These are phyloP conservation scores for Dyspetes luteomarginatus DNA, from an alignment of 2,888 invertebrate genomes.

Conservation along the genomic window DNA sequence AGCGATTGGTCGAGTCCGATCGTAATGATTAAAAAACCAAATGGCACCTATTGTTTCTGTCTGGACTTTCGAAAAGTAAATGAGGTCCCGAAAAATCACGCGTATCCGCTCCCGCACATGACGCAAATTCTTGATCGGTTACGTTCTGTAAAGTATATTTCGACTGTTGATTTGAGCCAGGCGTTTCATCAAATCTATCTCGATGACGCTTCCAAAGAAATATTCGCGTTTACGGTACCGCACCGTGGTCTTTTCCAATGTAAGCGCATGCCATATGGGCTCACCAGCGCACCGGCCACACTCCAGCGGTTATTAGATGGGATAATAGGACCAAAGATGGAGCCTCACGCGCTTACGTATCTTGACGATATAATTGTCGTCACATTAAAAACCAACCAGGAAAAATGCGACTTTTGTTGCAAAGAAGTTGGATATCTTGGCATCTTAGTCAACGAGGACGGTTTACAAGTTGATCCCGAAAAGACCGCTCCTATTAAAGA, in stretches of 20 bases:
- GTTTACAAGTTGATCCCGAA: too few species aligned
- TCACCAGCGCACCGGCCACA: conserved; percentile 71
- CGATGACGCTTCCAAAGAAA: conserved; percentile 57
- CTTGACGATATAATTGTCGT: conserved; percentile 62
- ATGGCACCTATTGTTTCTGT: too few species aligned
- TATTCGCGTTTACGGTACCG: conserved; percentile 75
- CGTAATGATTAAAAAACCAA: too few species aligned
- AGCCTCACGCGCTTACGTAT: too few species aligned
- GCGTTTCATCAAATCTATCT: conserved; percentile 68
- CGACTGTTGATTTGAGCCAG: conserved; percentile 39
- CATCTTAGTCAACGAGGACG: too few species aligned
- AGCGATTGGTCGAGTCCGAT: too few species aligned
- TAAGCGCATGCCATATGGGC: conserved; percentile 71
- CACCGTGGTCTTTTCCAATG: conserved; percentile 72
- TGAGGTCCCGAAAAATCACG: conserved; percentile 51
- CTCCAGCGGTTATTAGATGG: conserved; percentile 73
- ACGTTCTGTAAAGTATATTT: conserved; percentile 57
- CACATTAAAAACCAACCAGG: too few species aligned
- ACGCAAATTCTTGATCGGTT: conserved; percentile 53
- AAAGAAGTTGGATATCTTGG: too few species aligned
- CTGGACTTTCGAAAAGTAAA: conserved; percentile 65
- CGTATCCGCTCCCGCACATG: conserved; percentile 64
- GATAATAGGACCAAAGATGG: conserved; percentile 66
- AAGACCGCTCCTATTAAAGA: too few species aligned
- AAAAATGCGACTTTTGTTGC: too few species aligned